Base-by-base conservation (phyloP, 1,140 invertebrate genomes). In the Ceratina japonica region DNA sequence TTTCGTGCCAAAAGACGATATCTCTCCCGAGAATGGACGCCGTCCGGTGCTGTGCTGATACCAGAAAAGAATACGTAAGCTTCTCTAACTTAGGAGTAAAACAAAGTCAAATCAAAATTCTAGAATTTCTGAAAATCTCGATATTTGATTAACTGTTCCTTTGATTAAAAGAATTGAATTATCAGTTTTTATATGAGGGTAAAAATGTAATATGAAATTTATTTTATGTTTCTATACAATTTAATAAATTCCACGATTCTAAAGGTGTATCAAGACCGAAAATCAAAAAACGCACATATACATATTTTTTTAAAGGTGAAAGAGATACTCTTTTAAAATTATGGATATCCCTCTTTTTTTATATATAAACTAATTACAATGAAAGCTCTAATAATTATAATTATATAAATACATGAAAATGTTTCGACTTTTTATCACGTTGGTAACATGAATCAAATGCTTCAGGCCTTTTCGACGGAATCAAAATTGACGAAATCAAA, bases 1-100 rank as follows among this genome's bases (percentile, higher is more conserved):
- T 63, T 76, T 85, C 64, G 83, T 86, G 83, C 83, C 83, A 85
- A 86, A 76, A 69, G 44, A 85, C 83, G 80, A 82, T 86, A 75
- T 73, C 80, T 76, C 83, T 79, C 80, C 68, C 84, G 75, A 52
- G n/a, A 18, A 54, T 70, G 49, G 44, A 44, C 37, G 37, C 10
- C 56, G 70, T 71, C 49, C 79, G 59, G 80, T 80, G 83, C 64
- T 81, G 61, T 59, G 68, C 62, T 80, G 49, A 10, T n/a, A 24
- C 37, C 22, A 44, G 13, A 37, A 64, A 3, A 8, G 1, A 31
- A 15, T n/a, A 12, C 7, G 2, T 15, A 22, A 20, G 0, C 22
- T 3, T 22, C 10, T 52, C 18, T 20, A 5, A 8, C 18, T 37
- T 37, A 13, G 7, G 1, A 56, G 4, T 20, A 54, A n/a, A 15